Conservation (phyloP, 2,888 invertebrate species). For the Rhaphigaster nebulosa region DNA sequence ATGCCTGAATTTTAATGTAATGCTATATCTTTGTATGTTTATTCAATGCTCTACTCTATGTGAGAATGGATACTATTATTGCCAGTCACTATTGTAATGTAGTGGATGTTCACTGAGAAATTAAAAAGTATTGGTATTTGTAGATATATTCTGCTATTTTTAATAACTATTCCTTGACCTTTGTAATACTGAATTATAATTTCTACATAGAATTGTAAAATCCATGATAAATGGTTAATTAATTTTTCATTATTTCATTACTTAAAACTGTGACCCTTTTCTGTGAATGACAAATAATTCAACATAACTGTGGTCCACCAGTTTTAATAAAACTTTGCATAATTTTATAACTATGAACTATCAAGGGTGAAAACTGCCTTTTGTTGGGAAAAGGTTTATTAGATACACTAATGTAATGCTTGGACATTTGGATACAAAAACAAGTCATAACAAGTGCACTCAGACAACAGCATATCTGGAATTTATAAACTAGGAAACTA, state of each 20-base stretch:
- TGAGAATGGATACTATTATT: slow-evolving; percentile 12
- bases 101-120: neutral
- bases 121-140: slow-evolving; percentile 26
- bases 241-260: slow-evolving; percentile 40
- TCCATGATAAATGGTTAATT: slow-evolving; percentile 16
- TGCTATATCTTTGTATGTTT: slow-evolving; percentile 4
- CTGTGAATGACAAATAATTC: neutral
- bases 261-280: neutral
- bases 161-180: slow-evolving; percentile 12
- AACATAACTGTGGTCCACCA: neutral
- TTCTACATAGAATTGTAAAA: slow-evolving; percentile 1
- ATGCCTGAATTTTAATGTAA: neutral
- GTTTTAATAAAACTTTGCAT: neutral
- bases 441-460: no score
- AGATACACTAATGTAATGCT: no score
- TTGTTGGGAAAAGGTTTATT: no score
- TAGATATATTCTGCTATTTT: neutral
- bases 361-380: neutral
- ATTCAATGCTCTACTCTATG: slow-evolving; percentile 32
- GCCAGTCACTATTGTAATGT: slow-evolving; percentile 16
- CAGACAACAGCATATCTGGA: no score
- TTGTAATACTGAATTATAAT: slow-evolving; percentile 39
- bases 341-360: neutral
- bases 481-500: no score
- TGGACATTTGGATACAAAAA: no score